Evolutionary conservation across 2,113 vertebrate species (phyloP).

Genomic region (Cyprinodon variegatus): DNA sequence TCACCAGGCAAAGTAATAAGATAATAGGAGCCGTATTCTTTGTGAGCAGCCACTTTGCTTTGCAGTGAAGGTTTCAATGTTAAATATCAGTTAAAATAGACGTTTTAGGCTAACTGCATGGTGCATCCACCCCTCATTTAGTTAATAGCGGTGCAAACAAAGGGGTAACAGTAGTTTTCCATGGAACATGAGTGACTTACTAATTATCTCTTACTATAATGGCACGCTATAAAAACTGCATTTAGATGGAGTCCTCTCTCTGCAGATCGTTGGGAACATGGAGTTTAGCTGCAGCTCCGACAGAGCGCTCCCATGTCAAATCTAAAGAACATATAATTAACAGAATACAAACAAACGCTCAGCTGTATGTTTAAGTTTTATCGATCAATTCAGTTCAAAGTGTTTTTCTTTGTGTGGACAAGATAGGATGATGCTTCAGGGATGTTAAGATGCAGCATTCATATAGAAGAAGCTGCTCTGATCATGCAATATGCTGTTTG

Average conservation of each 20-base stretch:
- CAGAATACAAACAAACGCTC: neutral
- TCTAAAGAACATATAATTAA: neutral
- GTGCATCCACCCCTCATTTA: neutral
- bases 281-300: neutral
- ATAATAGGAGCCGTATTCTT: conserved; percentile 14
- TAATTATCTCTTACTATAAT: conserved; percentile 4
- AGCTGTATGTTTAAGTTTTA: neutral
- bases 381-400: neutral
- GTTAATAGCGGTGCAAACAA: conserved; percentile 5
- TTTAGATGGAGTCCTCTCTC: neutral
- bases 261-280: neutral
- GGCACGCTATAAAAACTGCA: neutral
- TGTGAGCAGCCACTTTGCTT: conserved; percentile 1
- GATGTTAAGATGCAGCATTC: neutral
- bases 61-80: conserved; percentile 5
- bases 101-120: neutral
- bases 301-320: too few species aligned
- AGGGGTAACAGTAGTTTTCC: neutral
- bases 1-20: conserved; percentile 24
- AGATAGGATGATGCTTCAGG: neutral
- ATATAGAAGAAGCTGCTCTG: too few species aligned
- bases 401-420: neutral
- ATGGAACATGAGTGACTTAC: neutral
- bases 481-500: neutral
- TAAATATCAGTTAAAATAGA: conserved; percentile 9